Conservation (phyloP, 2,113 vertebrate genomes). For the Catharus fuscescens region DNA sequence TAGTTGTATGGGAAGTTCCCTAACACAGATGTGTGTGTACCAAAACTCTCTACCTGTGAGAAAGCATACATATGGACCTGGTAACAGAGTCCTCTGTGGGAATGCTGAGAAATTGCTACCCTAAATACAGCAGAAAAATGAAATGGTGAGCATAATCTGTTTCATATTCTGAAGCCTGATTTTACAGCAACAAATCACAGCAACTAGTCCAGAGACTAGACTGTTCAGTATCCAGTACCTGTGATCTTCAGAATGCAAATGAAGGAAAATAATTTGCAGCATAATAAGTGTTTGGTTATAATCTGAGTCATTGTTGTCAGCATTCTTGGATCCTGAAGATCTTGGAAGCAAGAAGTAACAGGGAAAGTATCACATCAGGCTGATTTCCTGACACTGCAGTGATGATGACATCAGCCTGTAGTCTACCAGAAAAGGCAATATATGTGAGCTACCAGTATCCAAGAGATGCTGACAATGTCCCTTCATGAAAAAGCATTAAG, state of each 20-base stretch:
- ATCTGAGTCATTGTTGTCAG: not conserved
- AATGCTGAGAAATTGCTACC: not conserved
- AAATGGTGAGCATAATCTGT: not conserved
- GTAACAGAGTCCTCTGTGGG: not conserved
- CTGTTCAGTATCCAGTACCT: not conserved
- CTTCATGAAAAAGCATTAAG: not conserved
- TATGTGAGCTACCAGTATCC: not conserved
- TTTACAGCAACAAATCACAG: not conserved
- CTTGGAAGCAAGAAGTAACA: not conserved
- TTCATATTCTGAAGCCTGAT: not conserved
- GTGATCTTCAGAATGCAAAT: not conserved
- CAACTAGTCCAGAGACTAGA: not conserved
- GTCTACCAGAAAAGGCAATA: rapidly evolving
- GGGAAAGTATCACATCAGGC: not conserved
- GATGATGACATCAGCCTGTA: not conserved
- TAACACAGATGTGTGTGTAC: not conserved
- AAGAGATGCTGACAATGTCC: not conserved
- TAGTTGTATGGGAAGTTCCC: not conserved
- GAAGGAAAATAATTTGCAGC: not conserved
- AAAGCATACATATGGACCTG: not conserved
- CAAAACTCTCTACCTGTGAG: not conserved
- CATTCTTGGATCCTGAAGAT: not conserved
- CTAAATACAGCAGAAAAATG: not conserved
- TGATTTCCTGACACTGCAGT: not conserved
- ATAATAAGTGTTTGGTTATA: not conserved